These are phyloP conservation scores for Mustela erminea DNA, from an alignment of 2,797 vertebrate species.

Conservation along the genomic window DNA sequence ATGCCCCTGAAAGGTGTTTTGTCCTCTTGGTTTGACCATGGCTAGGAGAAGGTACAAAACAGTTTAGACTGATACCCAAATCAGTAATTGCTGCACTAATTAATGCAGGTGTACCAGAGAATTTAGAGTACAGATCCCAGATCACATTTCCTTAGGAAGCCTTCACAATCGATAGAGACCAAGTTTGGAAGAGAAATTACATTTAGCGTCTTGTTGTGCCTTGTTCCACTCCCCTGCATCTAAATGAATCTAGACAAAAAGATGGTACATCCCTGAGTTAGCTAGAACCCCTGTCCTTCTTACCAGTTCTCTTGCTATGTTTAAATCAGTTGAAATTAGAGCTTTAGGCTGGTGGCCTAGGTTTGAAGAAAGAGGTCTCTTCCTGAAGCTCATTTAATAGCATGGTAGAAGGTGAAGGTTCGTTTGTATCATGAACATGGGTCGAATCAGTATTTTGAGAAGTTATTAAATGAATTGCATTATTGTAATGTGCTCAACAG, in stretches of 20 bases:
- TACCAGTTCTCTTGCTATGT: not conserved
- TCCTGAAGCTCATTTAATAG: not conserved
- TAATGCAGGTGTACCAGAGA: conserved; percentile 8
- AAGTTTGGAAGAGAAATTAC: not conserved
- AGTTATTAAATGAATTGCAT: not conserved
- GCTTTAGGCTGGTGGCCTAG: not conserved
- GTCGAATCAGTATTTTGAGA: not conserved
- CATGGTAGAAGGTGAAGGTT: not conserved
- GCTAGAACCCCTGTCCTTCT: not conserved
- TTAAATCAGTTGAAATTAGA: conserved; percentile 2
- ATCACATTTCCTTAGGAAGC: not conserved
- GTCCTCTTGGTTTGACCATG: not conserved
- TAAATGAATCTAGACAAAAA: not conserved
- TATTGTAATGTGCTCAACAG: not conserved
- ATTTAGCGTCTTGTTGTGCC: not conserved
- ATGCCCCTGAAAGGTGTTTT: not conserved
- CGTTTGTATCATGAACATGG: not conserved
- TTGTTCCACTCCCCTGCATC: not conserved
- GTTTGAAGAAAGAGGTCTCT: not conserved
- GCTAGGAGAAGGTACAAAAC: not conserved
- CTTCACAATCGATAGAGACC: not conserved
- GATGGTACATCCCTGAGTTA: not conserved
- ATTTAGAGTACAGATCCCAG: not conserved
- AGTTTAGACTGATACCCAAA: not conserved
- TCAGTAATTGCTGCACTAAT: conserved; percentile 18